phyloP scores from a whole-genome alignment of 1,140 invertebrate species.

The Tetraneura akinire region DNA sequence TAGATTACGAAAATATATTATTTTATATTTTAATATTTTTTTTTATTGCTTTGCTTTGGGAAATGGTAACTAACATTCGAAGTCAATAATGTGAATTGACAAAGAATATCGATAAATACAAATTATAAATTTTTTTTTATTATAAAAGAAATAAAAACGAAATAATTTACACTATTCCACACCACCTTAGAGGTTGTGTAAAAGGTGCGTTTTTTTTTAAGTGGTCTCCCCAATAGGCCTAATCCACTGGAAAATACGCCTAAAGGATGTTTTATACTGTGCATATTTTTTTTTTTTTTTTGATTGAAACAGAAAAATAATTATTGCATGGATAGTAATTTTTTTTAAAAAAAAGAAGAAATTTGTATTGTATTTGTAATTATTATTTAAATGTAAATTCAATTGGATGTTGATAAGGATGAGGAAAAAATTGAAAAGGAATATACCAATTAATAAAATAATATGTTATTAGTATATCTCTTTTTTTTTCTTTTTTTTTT shows the following conservation, averaged over 20 bases:
- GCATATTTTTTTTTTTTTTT: constrained; percentile 14
- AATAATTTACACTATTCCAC: constrained; percentile 45
- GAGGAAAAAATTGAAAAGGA: background rate
- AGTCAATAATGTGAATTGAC: background rate
- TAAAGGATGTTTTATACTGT: constrained; percentile 17
- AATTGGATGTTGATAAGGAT: background rate
- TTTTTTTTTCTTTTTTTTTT: too few relatives aligned
- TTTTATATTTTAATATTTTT: background rate
- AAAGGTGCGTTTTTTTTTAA: constrained; percentile 49
- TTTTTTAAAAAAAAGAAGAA: constrained; percentile 12
- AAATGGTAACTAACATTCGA: background rate
- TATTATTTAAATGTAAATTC: constrained; percentile 7
- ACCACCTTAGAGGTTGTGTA: constrained; percentile 46
- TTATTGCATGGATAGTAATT: background rate
- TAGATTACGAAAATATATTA: constrained; percentile 1
- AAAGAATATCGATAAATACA: constrained; percentile 21
- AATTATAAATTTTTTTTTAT: background rate
- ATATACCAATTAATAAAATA: constrained; percentile 6
- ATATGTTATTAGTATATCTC: too few relatives aligned
- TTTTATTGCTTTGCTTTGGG: constrained; percentile 6
- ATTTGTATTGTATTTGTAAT: background rate
- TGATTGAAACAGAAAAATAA: background rate
- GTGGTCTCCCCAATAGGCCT: constrained; percentile 52
- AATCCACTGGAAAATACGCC: constrained; percentile 31
- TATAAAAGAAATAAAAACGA: too few relatives aligned